Conservation (phyloP, 2,797 vertebrate species). For the Hippocampus kuda region DNA sequence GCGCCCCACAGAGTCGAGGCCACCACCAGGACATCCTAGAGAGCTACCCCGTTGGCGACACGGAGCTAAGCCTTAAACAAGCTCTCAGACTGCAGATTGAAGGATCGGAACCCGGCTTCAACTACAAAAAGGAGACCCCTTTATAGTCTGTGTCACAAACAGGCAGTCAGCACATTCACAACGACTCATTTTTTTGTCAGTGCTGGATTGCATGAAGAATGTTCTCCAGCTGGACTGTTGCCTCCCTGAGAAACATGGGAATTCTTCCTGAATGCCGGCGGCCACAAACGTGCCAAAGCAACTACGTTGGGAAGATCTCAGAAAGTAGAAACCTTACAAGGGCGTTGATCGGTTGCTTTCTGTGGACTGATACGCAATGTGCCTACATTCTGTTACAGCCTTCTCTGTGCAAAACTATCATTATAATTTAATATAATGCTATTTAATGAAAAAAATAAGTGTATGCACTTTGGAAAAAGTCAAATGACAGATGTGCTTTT, state of each 20-base stretch:
- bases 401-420: slow-evolving; percentile 75
- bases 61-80: slow-evolving; percentile 96
- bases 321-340: slow-evolving; percentile 27
- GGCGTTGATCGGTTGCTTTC: slow-evolving; percentile 58
- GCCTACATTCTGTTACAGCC: slow-evolving; percentile 85
- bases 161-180: slow-evolving; percentile 16
- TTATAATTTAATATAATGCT: slow-evolving; percentile 87
- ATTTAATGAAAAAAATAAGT: slow-evolving; percentile 70
- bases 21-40: slow-evolving; percentile 90
- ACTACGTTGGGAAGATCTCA: slow-evolving; percentile 56
- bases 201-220: slow-evolving; percentile 29
- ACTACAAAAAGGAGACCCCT: slow-evolving; percentile 98
- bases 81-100: slow-evolving; percentile 97
- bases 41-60: slow-evolving; percentile 84
- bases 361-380: slow-evolving; percentile 76
- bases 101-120: slow-evolving; percentile 86
- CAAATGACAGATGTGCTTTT: slow-evolving; percentile 58
- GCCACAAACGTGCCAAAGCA: slow-evolving; percentile 68
- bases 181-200: slow-evolving; percentile 9
- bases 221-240: slow-evolving; percentile 21
- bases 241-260: slow-evolving; percentile 28
- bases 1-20: slow-evolving; percentile 75
- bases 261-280: slow-evolving; percentile 43
- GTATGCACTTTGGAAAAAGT: slow-evolving; percentile 73
- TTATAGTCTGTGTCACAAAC: slow-evolving; percentile 66